Evolutionary conservation across 2,113 vertebrate species (phyloP), one percentile per base, ranked within the genome.

Genomic region (Benitochromis conjunctus): DNA sequence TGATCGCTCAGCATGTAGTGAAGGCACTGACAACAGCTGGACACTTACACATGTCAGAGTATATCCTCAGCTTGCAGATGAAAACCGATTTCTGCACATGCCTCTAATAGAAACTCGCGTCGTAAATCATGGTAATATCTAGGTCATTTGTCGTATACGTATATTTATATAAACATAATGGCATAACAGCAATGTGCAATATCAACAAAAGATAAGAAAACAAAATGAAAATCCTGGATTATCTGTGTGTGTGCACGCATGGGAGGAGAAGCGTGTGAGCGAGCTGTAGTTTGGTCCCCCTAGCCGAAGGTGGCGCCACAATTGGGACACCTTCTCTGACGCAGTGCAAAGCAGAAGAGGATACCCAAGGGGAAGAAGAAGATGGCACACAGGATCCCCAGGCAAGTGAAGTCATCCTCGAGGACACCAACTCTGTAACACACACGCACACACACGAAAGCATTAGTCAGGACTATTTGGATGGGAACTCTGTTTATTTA

Each of bases 361-460:
- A 99, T 97, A 55, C 99, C 99, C 85, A 99, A 96, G 5, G 99
- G 99, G 91, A 99, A 99, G 95, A 99, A 97, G 85, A 98, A 94
- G 93, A 99, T 98, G 95, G 99, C 99, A 92, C 99, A 97, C 85
- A 99, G 82, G 94, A 99, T 97, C 60, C 99, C 99, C 66, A 99
- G 95, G 86, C 98, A 99, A 89, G 99, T 99, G 96, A 99, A 99
- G 88, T 98, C 98, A 64, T 99, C 98, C 94, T 99, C 98, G 96
- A 99, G 94, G 74, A 99, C 98, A 4, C 99, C 99, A 38, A 99
- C 98, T 94, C 99, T 99, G 96, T 1, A 60, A 82, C 83, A 85
- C 62, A 55, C 48, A 48, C 48, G 62, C 11, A 74, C 19, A 60
- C 24, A 56, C 6, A 57, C 55, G 10, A 18, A 74, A 86, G 48